Evolutionary conservation across 2,113 vertebrate genomes (phyloP), one percentile per base, ranked within the genome.

Genomic region (Carettochelys insculpta): DNA sequence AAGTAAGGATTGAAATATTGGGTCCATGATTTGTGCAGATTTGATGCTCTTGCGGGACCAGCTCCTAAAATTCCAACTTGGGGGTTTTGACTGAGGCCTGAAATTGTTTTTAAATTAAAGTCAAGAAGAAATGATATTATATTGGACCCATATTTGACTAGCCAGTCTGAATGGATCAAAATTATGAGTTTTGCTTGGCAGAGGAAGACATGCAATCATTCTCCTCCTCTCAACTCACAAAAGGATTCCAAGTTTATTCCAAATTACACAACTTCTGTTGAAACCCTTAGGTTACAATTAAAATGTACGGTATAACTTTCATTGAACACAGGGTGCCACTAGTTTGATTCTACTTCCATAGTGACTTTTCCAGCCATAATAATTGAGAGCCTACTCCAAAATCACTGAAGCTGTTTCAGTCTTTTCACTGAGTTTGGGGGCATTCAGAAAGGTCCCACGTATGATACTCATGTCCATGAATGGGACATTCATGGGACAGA

Each of bases 161-260:
- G 58, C 51, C 0, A 1, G 13, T 38, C 52, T 48, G 10, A 76
- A 7, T 2, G 90, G 68, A 76, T 1, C 48, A n/a, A 31, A 84
- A 22, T 52, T 13, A 24, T 14, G 22, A 93, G 22, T 68, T 38
- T 68, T 34, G 22, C 38, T n/a, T 19, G 38, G 68, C 8, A 1
- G 0, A 77, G 61, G 14, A 9, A 79, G 8, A 20, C 29, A 27
- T 3, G 80, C 16, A 86, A 80, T 0, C 0, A 19, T 77, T 87
- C 50, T 4, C 80, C 89, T 51, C 38, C 19, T 61, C 56, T 45
- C 65, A 38, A 27, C 80, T 94, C 85, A 50, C 52, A 3, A 41
- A 6, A 80, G 31, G 80, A 80, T 2, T 86, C 68, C 48, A 54
- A 5, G 48, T 78, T 68, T 80, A 51, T 93, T 92, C 56, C 51